Evolutionary conservation across 2,888 invertebrate genomes (phyloP).

Genomic region (Platypus cylindrus): DNA sequence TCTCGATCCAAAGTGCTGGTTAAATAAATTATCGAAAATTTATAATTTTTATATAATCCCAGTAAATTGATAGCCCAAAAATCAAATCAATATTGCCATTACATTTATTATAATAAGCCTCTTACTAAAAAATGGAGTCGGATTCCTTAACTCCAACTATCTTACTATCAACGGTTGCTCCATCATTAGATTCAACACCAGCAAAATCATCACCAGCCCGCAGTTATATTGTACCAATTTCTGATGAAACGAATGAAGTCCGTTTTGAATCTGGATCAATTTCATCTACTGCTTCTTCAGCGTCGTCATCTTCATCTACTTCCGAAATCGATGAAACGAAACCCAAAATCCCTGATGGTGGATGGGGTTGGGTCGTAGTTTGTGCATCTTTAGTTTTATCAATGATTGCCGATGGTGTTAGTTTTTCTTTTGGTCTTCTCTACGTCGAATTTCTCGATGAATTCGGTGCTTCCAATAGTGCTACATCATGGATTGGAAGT

Average conservation of each 20-base stretch:
- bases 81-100: background rate
- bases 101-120: background rate
- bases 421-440: conserved; percentile 58
- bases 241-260: conserved; percentile 17
- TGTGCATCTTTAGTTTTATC: conserved; percentile 73
- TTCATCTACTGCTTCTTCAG: conserved; percentile 7
- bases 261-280: conserved; percentile 16
- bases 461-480: conserved; percentile 69
- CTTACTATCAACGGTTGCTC: conserved; percentile 17
- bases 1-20: conserved; percentile 42
- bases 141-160: conserved; percentile 16
- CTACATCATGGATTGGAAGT: conserved; percentile 50
- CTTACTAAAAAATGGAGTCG: conserved; percentile 2
- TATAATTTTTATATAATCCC: conserved; percentile 17
- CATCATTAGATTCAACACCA: conserved; percentile 22
- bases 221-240: conserved; percentile 5
- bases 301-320: conserved; percentile 8
- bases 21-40: conserved; percentile 22
- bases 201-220: conserved; percentile 12
- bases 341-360: conserved; percentile 62
- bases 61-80: conserved; percentile 17
- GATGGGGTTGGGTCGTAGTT: conserved; percentile 86
- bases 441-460: conserved; percentile 75
- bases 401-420: conserved; percentile 84
- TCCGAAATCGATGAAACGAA: conserved; percentile 28